phyloP scores from a whole-genome alignment of 2,113 vertebrate species.

The Cottus gobio region DNA sequence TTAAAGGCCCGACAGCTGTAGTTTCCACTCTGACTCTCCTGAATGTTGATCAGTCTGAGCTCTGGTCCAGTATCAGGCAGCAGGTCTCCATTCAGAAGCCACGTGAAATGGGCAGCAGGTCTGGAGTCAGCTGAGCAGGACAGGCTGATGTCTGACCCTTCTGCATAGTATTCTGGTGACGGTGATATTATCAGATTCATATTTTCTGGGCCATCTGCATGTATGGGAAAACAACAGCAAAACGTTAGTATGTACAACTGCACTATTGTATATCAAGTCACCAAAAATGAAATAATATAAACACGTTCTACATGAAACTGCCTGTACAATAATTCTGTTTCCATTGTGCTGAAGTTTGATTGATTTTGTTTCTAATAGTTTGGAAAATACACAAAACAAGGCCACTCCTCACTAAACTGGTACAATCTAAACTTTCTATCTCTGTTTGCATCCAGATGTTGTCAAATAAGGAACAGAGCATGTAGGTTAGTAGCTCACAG shows the following conservation, averaged over 20 bases:
- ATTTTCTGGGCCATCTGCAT: neutral
- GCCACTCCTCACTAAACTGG: neutral
- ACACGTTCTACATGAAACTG: neutral
- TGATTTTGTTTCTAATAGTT: neutral
- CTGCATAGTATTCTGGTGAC: slow-evolving; percentile 1
- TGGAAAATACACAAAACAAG: neutral
- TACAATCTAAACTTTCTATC: neutral
- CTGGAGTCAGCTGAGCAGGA: slow-evolving; percentile 53
- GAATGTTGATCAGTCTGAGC: slow-evolving; percentile 56
- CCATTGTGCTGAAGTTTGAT: neutral
- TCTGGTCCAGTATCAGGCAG: slow-evolving; percentile 35
- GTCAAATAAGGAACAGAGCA: neutral
- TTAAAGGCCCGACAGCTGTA: slow-evolving; percentile 67
- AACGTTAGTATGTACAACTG: neutral
- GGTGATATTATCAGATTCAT: slow-evolving; percentile 15
- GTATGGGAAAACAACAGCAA: neutral
- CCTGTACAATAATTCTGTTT: neutral
- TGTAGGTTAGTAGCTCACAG: slow-evolving; percentile 42
- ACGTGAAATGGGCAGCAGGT: slow-evolving; percentile 37
- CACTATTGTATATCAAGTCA: neutral
- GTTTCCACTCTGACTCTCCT: slow-evolving; percentile 55
- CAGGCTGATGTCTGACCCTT: slow-evolving; percentile 64
- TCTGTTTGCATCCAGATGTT: neutral
- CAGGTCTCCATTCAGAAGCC: slow-evolving; percentile 52
- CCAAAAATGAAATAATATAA: neutral